These are phyloP conservation scores for Caenorhabditis afra DNA, from an alignment of 2,888 invertebrate species.

Conservation along the genomic window DNA sequence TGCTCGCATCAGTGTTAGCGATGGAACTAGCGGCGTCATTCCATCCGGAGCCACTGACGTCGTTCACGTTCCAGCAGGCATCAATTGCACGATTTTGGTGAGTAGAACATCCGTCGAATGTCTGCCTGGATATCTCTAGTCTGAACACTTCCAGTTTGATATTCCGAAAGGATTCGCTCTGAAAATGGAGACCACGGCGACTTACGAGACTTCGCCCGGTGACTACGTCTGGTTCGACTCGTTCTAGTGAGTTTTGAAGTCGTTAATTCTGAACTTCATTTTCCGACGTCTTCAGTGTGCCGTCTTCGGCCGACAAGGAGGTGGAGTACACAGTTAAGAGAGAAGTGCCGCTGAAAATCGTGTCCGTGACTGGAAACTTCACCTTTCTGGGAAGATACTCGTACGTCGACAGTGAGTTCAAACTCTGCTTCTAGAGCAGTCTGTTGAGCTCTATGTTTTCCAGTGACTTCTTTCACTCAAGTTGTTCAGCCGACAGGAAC, in stretches of 20 bases:
- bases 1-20: slow-evolving; percentile 11
- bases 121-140: too few species aligned
- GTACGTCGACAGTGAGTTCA: slow-evolving; percentile 30
- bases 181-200: slow-evolving; percentile 16
- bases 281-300: slow-evolving; percentile 4
- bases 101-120: too few species aligned
- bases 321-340: background rate
- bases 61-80: slow-evolving; percentile 12
- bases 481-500: slow-evolving; percentile 21
- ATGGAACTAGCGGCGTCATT: slow-evolving; percentile 12
- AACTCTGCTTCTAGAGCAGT: too few species aligned
- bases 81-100: slow-evolving; percentile 16
- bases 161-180: slow-evolving; percentile 39
- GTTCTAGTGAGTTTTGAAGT: slow-evolving; percentile 19
- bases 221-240: slow-evolving; percentile 21
- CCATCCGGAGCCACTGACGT: slow-evolving; percentile 30
- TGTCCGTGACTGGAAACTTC: slow-evolving; percentile 25
- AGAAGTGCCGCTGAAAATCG: background rate
- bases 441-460: background rate
- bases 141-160: slow-evolving; percentile 42
- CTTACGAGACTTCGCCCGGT: slow-evolving; percentile 37
- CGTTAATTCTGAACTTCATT: too few species aligned
- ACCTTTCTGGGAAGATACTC: slow-evolving; percentile 27
- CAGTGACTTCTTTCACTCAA: slow-evolving; percentile 22
- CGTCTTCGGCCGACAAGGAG: background rate